Percentiles rank a stretch among this genome's conserved stretches.
Evolutionary conservation across 2,888 invertebrate species (phyloP).

Genomic region (Agrochola lota): DNA sequence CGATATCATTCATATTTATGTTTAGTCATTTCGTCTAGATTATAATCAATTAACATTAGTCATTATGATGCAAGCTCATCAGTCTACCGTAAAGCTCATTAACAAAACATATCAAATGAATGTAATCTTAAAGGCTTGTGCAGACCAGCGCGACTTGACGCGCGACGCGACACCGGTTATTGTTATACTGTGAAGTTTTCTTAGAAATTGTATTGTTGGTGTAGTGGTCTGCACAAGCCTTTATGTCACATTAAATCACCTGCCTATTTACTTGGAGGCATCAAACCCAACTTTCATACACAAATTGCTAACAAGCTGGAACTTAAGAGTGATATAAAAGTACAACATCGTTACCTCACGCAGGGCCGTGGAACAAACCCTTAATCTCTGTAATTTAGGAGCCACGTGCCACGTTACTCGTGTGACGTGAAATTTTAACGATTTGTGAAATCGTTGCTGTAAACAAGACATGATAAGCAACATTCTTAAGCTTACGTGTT

Average conservation of each 20-base stretch:
- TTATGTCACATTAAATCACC: not conserved
- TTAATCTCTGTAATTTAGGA: conserved; percentile 55
- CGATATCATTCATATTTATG: conserved; percentile 14
- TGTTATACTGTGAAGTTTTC: too few species aligned
- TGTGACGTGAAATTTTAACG: conserved; percentile 60
- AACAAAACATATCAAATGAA: not conserved
- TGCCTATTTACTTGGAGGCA: not conserved
- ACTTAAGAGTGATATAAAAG: conserved; percentile 40
- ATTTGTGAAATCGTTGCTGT: conserved; percentile 50
- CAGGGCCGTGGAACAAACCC: conserved; percentile 35
- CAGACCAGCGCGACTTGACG: too few species aligned
- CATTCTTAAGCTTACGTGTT: conserved; percentile 28
- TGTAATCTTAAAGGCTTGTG: conserved; percentile 7
- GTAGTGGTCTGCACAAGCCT: too few species aligned
- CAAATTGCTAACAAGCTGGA: conserved; percentile 36
- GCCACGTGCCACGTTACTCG: conserved; percentile 31
- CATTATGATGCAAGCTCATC: conserved; percentile 3
- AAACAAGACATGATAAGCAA: conserved; percentile 39
- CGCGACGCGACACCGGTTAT: too few species aligned
- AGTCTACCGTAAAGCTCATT: not conserved
- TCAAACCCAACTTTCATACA: conserved; percentile 8
- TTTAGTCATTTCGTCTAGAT: not conserved
- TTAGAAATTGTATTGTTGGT: too few species aligned
- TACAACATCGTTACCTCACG: conserved; percentile 34
- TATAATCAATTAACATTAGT: conserved; percentile 16